Conservation (phyloP, 37 sponge, comb jelly and placozoan species). For the Bolinopsis microptera region DNA sequence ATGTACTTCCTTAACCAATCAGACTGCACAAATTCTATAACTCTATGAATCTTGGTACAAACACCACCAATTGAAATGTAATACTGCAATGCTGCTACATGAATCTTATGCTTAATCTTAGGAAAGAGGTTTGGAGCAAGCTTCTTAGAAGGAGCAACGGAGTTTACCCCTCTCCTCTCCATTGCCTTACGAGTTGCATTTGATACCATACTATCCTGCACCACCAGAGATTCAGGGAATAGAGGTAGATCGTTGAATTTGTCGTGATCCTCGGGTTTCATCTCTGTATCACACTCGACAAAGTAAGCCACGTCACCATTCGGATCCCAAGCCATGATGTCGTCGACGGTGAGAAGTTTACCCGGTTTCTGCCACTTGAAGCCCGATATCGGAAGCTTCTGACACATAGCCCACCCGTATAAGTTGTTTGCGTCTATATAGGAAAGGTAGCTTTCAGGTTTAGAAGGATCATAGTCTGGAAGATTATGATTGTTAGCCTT, state of each 20-base stretch:
- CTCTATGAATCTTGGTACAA: too few species aligned
- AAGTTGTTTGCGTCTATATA: conserved; percentile 34
- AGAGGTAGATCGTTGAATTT: background rate
- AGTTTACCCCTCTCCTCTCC: background rate
- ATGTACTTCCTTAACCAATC: background rate
- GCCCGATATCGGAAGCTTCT: background rate
- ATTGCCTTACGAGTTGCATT: background rate
- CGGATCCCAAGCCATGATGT: background rate
- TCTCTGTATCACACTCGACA: background rate
- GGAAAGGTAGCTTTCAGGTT: background rate
- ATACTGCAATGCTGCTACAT: background rate
- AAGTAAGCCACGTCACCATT: conserved; percentile 14
- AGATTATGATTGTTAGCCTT: conserved; percentile 51
- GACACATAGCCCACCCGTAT: conserved; percentile 16
- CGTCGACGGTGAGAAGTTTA: background rate
- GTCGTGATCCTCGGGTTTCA: conserved; percentile 21
- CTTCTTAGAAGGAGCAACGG: background rate
- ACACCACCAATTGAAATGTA: too few species aligned
- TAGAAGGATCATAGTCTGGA: conserved; percentile 12
- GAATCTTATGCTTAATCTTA: background rate
- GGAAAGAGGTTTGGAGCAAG: conserved; percentile 32
- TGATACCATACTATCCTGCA: background rate
- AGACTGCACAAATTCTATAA: background rate
- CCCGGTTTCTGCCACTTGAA: background rate
- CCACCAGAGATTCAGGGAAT: conserved; percentile 5